A percentile compares a stretch with the other conserved stretches of the same genome.
Evolutionary conservation across 1,140 invertebrate species (phyloP).

Genomic region (Tenebrio molitor): DNA sequence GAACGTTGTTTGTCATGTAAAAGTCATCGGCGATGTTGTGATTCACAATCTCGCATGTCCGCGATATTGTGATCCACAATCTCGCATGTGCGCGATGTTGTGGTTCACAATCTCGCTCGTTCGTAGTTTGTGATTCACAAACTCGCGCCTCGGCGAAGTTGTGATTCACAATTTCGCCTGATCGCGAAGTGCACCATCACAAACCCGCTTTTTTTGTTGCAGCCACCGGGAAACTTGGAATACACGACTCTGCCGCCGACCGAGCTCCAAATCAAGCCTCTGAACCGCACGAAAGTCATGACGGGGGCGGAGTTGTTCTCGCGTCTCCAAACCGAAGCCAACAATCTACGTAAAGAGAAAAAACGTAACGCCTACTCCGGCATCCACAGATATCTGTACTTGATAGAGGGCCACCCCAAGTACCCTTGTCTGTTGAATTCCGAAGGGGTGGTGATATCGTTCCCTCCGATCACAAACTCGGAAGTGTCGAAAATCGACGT

Average conservation of each 20-base stretch:
- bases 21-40: too few relatives aligned
- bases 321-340: slow-evolving; percentile 80
- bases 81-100: too few relatives aligned
- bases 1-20: not conserved
- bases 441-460: slow-evolving; percentile 78
- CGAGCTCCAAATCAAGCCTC: slow-evolving; percentile 75
- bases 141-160: too few relatives aligned
- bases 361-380: slow-evolving; percentile 85
- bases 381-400: slow-evolving; percentile 85
- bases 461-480: slow-evolving; percentile 88
- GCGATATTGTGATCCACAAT: too few relatives aligned
- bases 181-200: too few relatives aligned
- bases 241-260: slow-evolving; percentile 77
- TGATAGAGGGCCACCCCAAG: slow-evolving; percentile 79
- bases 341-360: slow-evolving; percentile 81
- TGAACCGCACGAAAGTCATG: slow-evolving; percentile 73
- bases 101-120: too few relatives aligned
- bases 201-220: too few relatives aligned
- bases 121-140: too few relatives aligned
- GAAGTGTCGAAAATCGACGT: slow-evolving; percentile 81
- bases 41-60: too few relatives aligned
- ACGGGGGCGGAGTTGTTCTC: slow-evolving; percentile 77
- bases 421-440: slow-evolving; percentile 80
- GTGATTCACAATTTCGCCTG: too few relatives aligned
- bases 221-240: slow-evolving; percentile 70